Percentiles rank a stretch among this genome's conserved stretches.
Conservation (phyloP, 2,113 vertebrate genomes). For the Eudyptes chrysolophus region DNA sequence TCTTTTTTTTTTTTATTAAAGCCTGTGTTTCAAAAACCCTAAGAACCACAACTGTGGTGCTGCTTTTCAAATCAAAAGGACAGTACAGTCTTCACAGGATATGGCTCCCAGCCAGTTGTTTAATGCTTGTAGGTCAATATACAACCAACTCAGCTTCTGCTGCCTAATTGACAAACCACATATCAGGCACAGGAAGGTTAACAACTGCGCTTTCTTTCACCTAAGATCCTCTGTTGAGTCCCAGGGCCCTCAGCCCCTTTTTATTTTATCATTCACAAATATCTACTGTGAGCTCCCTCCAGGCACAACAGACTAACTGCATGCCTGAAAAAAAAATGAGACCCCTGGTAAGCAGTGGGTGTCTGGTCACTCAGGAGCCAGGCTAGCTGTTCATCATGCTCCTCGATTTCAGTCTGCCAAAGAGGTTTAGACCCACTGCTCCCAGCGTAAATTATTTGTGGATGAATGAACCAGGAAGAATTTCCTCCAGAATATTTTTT, state of each 20-base stretch:
- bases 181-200: conserved; percentile 61
- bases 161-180: conserved; percentile 76
- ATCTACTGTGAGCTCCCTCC: conserved; percentile 53
- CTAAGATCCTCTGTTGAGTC: conserved; percentile 53
- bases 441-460: conserved; percentile 43
- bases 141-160: conserved; percentile 61
- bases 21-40: conserved; percentile 47
- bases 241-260: conserved; percentile 16
- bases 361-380: conserved; percentile 59
- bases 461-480: conserved; percentile 4
- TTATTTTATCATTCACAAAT: conserved; percentile 62
- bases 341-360: conserved; percentile 24
- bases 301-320: conserved; percentile 18
- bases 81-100: conserved; percentile 66
- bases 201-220: conserved; percentile 63
- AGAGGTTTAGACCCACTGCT: conserved; percentile 49
- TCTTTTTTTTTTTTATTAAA: conserved; percentile 5
- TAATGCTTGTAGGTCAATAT: conserved; percentile 67
- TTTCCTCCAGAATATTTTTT: conserved; percentile 40
- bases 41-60: conserved; percentile 67
- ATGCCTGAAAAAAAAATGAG: conserved; percentile 32
- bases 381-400: conserved; percentile 61
- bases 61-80: conserved; percentile 79
- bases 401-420: conserved; percentile 49
- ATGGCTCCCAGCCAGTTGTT: conserved; percentile 71